Percentiles rank a stretch among this genome's conserved stretches.
Conservation (phyloP, 2,113 vertebrate genomes). For the Arenaria interpres region DNA sequence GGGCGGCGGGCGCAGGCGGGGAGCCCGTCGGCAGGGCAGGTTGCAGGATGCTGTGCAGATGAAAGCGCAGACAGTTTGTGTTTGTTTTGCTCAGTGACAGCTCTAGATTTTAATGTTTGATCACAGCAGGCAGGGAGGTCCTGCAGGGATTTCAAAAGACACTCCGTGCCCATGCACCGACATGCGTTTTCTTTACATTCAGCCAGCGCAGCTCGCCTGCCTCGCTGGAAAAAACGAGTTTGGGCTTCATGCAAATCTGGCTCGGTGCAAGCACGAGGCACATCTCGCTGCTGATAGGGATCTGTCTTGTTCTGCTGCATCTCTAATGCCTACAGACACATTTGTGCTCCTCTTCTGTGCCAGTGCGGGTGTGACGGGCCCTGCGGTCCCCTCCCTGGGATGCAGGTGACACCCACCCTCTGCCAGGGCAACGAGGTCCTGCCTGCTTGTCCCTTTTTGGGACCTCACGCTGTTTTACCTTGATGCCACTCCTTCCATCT, state of each 20-base stretch:
- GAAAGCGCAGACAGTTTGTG: neutral
- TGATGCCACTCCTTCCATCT: no score
- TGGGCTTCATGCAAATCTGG: neutral
- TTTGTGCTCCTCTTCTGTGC: neutral
- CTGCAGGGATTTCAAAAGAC: slow-evolving; percentile 48
- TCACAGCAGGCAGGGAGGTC: slow-evolving; percentile 53
- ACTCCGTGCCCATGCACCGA: neutral
- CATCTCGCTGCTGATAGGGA: neutral
- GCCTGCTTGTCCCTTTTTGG: neutral
- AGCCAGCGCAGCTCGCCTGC: neutral
- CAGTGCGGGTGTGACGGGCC: accelerated
- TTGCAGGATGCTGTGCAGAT: neutral
- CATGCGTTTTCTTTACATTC: neutral
- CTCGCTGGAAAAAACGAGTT: neutral
- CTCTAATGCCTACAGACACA: neutral
- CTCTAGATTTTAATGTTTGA: slow-evolving; percentile 41
- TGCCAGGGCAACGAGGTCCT: accelerated
- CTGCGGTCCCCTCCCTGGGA: accelerated
- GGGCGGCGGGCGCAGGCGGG: neutral
- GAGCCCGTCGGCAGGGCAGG: neutral
- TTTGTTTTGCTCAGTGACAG: slow-evolving; percentile 42
- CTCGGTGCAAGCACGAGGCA: neutral
- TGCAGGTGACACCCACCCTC: accelerated
- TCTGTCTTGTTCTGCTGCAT: neutral
- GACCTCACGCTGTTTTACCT: neutral